These are phyloP conservation scores for Psittacara wagleri DNA, from an alignment of 2,113 vertebrate species.

Conservation along the genomic window DNA sequence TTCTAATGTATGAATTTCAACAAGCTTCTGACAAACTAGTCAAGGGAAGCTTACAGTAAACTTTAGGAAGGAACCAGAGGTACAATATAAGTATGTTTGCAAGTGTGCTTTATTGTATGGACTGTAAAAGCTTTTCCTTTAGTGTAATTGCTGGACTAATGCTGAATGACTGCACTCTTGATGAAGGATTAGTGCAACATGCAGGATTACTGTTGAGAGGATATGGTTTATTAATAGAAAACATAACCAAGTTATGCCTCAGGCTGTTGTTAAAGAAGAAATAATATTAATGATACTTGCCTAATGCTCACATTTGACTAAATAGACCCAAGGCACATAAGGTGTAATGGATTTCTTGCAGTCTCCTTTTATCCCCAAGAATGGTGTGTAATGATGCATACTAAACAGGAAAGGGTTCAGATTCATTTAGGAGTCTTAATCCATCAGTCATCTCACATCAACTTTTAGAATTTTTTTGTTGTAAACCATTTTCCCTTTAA, in stretches of 20 bases:
- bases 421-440: neutral
- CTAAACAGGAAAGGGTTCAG: neutral
- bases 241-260: neutral
- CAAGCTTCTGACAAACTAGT: neutral
- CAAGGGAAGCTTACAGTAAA: neutral
- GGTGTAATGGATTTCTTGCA: neutral
- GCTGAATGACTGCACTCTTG: neutral
- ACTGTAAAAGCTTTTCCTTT: neutral
- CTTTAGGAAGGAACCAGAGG: neutral
- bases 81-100: neutral
- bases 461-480: neutral
- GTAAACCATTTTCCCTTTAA: neutral
- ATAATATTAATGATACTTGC: neutral
- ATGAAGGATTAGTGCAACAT: neutral
- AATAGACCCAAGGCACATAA: neutral
- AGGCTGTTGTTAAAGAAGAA: neutral
- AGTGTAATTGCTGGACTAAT: neutral
- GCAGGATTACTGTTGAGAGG: neutral
- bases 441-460: neutral
- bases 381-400: neutral
- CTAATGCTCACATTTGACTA: neutral
- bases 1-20: neutral
- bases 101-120: neutral
- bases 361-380: neutral
- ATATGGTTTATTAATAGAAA: slow-evolving; percentile 5